phyloP scores from a whole-genome alignment of 2,888 invertebrate genomes.

The Antheraea yamamai region DNA sequence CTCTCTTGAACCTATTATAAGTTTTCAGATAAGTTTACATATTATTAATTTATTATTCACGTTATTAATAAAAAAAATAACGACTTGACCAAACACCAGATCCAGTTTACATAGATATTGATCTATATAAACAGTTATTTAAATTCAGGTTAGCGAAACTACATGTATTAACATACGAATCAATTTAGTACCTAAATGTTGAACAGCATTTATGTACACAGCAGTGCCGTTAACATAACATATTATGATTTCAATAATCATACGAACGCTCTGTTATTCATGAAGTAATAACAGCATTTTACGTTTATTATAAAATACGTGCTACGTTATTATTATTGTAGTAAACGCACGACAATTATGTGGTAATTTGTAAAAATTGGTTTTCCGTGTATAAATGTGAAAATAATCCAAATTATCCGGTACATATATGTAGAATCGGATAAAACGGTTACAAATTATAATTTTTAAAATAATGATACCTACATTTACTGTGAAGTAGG shows the following conservation, averaged over 20 bases:
- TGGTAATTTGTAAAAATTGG: not conserved
- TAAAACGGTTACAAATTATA: too few species aligned
- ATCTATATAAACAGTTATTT: not conserved
- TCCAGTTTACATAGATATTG: too few species aligned
- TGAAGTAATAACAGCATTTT: constrained; percentile 19
- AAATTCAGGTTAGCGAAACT: not conserved
- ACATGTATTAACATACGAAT: not conserved
- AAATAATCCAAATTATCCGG: not conserved
- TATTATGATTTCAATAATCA: constrained; percentile 8
- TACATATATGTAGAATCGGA: not conserved
- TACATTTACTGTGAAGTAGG: too few species aligned
- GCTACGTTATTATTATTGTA: not conserved
- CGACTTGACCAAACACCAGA: not conserved
- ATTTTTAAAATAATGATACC: too few species aligned
- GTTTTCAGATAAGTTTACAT: not conserved
- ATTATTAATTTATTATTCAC: too few species aligned
- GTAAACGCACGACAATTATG: not conserved
- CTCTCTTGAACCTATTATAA: not conserved
- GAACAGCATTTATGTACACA: not conserved
- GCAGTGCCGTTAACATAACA: not conserved
- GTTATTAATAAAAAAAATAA: not conserved
- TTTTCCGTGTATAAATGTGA: not conserved
- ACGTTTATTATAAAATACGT: constrained; percentile 8
- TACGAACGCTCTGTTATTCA: not conserved
- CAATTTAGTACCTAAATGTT: not conserved